Base-by-base conservation (phyloP, 2,113 vertebrate genomes). In the Chloebia gouldiae region DNA sequence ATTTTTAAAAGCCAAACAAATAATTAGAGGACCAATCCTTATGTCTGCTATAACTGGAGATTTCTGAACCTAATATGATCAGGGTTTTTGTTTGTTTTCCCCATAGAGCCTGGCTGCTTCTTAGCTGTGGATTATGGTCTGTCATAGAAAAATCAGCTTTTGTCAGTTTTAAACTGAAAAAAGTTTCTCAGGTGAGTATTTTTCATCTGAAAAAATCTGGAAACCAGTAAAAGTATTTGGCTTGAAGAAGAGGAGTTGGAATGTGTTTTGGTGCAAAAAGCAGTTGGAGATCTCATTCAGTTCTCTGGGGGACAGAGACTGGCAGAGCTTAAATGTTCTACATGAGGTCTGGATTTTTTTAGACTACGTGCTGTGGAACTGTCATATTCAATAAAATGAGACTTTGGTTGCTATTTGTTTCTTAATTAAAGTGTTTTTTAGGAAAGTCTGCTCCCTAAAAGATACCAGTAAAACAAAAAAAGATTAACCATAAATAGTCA, bases 1-100 rank as follows among this genome's bases (percentile, higher is more conserved):
- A 40, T n/a, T 27, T 1, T 2, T 30, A 82, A 76, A 56, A 10
- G 0, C 0, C 5, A 37, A 39, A 72, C 5, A n/a, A 57, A 50
- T 37, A 42, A 77, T 3, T 47, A 42, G 47, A 69, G 25, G 16
- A 8, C 9, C 2, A 71, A 56, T 23, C 7, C 24, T 66, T 10
- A 11, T 4, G 37, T 66, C 44, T 54, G 22, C 39, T 47, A 24
- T 19, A 69, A 51, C 5, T 35, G 7, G 9, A 69, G 17, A 72
- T 47, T 77, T 63, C 63, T 51, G 15, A 77, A 76, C 6, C 18
- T 86, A 50, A 23, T 59, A 59, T 5, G 9, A 71, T 35, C 27
- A 35, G 35, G 4, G 6, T 0, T 59, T 71, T 50, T 78, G 2
- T 19, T 77, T 65, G 3, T 35, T 86, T 75, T 25, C 4, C 18